phyloP scores from a whole-genome alignment of 92 coral and sea anemone genomes.

The Scolanthus callimorphus region DNA sequence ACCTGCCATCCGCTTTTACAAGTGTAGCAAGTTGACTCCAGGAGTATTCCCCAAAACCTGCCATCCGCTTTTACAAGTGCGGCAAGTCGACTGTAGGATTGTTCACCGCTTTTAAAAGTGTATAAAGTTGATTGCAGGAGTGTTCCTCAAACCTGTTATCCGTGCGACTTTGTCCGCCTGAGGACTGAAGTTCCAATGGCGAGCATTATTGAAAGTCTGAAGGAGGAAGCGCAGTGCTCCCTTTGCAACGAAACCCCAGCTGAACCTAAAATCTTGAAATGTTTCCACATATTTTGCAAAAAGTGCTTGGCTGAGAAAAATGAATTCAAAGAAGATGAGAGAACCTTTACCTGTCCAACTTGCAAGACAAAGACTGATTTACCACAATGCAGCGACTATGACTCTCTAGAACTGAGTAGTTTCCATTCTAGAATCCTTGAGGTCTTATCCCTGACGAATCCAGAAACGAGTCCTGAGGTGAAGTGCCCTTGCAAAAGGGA shows the following conservation, averaged over 20 bases:
- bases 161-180: too few relatives aligned
- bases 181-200: constrained; percentile 16
- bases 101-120: too few relatives aligned
- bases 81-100: too few relatives aligned
- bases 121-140: too few relatives aligned
- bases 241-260: constrained; percentile 9
- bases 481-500: neutral
- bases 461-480: neutral
- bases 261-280: constrained; percentile 19
- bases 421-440: constrained; percentile 13
- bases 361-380: neutral
- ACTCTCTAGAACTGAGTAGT: constrained; percentile 6
- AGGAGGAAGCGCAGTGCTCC: constrained; percentile 7
- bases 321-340: constrained; percentile 4
- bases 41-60: too few relatives aligned
- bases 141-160: too few relatives aligned
- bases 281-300: constrained; percentile 29
- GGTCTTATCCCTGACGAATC: neutral
- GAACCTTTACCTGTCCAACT: constrained; percentile 14
- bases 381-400: constrained; percentile 2
- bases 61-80: too few relatives aligned
- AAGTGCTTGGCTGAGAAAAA: constrained; percentile 4
- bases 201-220: constrained; percentile 1
- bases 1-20: too few relatives aligned
- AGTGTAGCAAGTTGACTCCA: too few relatives aligned